These are phyloP conservation scores for Progne subis DNA, from an alignment of 2,113 vertebrate genomes.

Conservation along the genomic window DNA sequence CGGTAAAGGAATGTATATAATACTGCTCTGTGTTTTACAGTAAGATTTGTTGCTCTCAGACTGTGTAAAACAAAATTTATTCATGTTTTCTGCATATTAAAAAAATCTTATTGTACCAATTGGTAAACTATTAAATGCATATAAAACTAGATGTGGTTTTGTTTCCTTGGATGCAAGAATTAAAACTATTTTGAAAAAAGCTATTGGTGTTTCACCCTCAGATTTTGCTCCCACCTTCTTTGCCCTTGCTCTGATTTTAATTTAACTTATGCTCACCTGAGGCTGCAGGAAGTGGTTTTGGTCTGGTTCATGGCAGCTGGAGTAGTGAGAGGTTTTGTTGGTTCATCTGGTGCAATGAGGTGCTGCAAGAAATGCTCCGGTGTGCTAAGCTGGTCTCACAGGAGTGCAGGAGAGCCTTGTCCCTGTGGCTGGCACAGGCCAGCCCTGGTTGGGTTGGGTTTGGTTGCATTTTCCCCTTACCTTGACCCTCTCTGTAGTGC, in stretches of 20 bases:
- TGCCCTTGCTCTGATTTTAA: background rate
- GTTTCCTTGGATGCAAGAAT: constrained; percentile 55
- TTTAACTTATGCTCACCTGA: background rate
- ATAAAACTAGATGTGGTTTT: constrained; percentile 79
- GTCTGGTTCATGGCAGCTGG: background rate
- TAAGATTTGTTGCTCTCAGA: constrained; percentile 89
- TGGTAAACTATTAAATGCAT: constrained; percentile 91
- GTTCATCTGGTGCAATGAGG: fast-evolving
- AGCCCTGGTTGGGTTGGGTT: too few species aligned
- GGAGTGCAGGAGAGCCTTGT: background rate
- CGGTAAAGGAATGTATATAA: constrained; percentile 88
- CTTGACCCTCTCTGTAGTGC: fast-evolving
- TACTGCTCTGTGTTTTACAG: constrained; percentile 89
- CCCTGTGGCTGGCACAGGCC: background rate
- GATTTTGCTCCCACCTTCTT: background rate
- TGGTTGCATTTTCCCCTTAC: background rate
- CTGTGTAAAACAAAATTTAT: constrained; percentile 91
- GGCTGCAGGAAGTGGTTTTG: background rate
- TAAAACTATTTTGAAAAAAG: constrained; percentile 29
- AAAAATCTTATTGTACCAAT: constrained; percentile 89
- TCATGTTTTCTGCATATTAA: constrained; percentile 91
- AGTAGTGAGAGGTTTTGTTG: background rate
- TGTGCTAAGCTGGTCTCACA: background rate
- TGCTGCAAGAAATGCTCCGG: background rate
- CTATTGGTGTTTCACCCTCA: background rate